Base-by-base conservation (phyloP, 2,113 vertebrate species). In the Pristiophorus japonicus region DNA sequence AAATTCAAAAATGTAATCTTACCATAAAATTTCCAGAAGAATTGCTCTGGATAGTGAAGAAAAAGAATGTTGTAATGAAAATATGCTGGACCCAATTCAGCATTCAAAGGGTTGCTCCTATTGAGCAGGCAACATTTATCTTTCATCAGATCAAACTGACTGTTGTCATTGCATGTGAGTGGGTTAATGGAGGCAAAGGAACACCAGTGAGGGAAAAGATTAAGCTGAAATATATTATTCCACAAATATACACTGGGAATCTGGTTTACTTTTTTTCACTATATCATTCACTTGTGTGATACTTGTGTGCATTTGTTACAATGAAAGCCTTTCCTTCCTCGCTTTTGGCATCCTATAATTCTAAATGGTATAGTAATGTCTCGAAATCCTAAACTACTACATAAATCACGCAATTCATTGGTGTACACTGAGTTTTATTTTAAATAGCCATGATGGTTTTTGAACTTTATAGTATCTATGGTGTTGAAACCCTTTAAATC, bases 221-320 rank as follows among this genome's bases (percentile, higher is more conserved):
- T 70, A 94, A 67, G 30, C 59, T 93, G 91, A 93, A 66, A 38
- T 73, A 34, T 66, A 42, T 30, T 3, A 94, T 94, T 94, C 65
- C 66, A 34, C 66, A 30, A 70, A 94, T 51, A 27, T 94, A 45
- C 62, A 4, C 45, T 94, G 42, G 27, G 27, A 70, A 70, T 94
- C 38, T 47, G 42, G 45, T 34, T 47, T 70, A 90, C 30, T 94
- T 51, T 94, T 34, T 94, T 94, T 67, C 66, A 70, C 4, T 92
- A 63, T 38, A 51, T 47, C 27, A 70, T 47, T 73, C 27, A 47
- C 5, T 22, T 47, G 42, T 51, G 3, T 47, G 63, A 10, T 94
- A 94, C 63, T 11, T 67, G 42, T 7, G n/a, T 70, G 65, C 27
- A 27, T 73, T 94, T 70, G 66, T 70, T 70, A 51, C 42, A 67